phyloP scores from a whole-genome alignment of 2,113 vertebrate species.

The Paramisgurnus dabryanus region DNA sequence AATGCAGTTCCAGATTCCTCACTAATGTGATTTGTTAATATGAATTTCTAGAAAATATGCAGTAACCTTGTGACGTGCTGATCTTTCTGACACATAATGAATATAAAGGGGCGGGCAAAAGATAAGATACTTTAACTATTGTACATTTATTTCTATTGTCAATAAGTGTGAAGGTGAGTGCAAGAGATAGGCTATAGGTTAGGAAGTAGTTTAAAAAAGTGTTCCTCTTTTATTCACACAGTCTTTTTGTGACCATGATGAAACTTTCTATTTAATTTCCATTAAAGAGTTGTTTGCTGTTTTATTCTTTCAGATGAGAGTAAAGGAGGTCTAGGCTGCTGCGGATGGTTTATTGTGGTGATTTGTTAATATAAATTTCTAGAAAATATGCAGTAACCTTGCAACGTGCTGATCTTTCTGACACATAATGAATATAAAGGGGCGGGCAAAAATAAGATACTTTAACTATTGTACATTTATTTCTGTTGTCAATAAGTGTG shows the following conservation, averaged over 20 bases:
- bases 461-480: too few relatives aligned
- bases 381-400: too few relatives aligned
- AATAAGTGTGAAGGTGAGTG: neutral
- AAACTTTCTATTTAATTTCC: neutral
- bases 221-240: neutral
- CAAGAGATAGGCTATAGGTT: neutral
- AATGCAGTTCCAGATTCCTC: too few relatives aligned
- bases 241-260: neutral
- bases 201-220: neutral
- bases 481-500: neutral
- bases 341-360: slow-evolving; percentile 80
- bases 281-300: neutral
- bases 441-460: slow-evolving; percentile 6
- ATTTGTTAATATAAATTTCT: slow-evolving; percentile 42
- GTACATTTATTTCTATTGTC: neutral
- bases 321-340: slow-evolving; percentile 70
- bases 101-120: neutral
- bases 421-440: too few relatives aligned
- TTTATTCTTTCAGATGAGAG: slow-evolving; percentile 67
- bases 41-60: too few relatives aligned
- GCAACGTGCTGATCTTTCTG: too few relatives aligned
- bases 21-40: too few relatives aligned
- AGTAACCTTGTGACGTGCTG: too few relatives aligned
- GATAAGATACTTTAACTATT: neutral
- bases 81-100: too few relatives aligned